Conservation (phyloP, 2,888 invertebrate species). For the Fabriciana adippe region DNA sequence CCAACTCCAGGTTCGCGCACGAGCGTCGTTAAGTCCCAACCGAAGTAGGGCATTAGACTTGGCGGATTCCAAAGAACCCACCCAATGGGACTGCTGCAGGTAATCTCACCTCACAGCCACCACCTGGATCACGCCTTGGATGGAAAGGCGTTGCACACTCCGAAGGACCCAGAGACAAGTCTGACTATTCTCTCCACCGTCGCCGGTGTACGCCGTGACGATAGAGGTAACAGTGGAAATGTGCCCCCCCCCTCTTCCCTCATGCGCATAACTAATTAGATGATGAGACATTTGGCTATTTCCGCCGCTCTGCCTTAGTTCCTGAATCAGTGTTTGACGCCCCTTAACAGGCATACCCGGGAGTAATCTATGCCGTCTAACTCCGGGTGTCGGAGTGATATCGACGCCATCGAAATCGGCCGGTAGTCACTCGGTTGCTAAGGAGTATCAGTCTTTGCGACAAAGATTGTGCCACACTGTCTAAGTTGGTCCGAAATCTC, state of each 20-base stretch:
- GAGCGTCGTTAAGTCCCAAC: not conserved
- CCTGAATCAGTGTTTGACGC: too few relatives aligned
- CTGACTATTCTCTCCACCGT: slow-evolving; percentile 4
- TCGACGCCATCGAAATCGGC: slow-evolving; percentile 46
- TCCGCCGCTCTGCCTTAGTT: too few relatives aligned
- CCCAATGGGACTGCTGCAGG: slow-evolving; percentile 17
- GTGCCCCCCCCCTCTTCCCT: too few relatives aligned
- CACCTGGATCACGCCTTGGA: slow-evolving; percentile 7
- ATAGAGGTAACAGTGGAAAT: not conserved
- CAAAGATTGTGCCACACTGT: slow-evolving; percentile 41
- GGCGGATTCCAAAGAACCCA: slow-evolving; percentile 10
- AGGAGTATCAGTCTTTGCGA: slow-evolving; percentile 42
- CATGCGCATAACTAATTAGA: too few relatives aligned
- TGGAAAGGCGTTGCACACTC: not conserved
- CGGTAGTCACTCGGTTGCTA: slow-evolving; percentile 44
- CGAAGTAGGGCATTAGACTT: slow-evolving; percentile 18
- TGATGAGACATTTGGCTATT: too few relatives aligned
- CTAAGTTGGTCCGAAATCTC: slow-evolving; percentile 34
- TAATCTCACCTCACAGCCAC: slow-evolving; percentile 16
- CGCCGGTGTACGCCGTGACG: not conserved
- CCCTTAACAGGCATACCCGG: too few relatives aligned
- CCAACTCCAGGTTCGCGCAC: not conserved
- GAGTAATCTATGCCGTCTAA: too few relatives aligned
- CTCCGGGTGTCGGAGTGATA: slow-evolving; percentile 45
- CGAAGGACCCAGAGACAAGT: slow-evolving; percentile 16